Evolutionary conservation across 2,113 vertebrate species (phyloP).

Genomic region (Sylvietta virens): DNA sequence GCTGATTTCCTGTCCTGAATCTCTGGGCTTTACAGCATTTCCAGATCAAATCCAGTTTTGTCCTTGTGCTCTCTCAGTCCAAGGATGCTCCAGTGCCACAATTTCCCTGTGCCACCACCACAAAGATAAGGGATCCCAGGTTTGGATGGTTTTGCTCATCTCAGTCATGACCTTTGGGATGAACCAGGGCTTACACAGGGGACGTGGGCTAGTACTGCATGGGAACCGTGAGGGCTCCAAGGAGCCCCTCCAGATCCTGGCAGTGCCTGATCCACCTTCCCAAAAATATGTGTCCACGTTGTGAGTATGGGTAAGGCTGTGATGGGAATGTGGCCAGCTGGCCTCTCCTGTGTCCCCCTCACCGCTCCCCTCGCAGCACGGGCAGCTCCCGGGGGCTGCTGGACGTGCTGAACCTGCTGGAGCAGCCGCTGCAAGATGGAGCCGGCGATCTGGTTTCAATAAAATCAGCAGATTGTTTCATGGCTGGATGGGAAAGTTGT

Average conservation of each 20-base stretch:
- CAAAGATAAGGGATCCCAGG: not conserved
- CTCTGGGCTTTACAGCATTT: not conserved
- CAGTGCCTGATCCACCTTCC: not conserved
- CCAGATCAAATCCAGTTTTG: not conserved
- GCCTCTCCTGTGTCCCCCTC: not conserved
- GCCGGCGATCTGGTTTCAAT: conserved; percentile 47
- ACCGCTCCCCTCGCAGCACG: not conserved
- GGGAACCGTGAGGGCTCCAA: not conserved
- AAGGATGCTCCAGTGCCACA: accelerated
- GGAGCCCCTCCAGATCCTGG: not conserved
- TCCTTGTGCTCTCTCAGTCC: not conserved
- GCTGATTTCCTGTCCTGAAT: not conserved
- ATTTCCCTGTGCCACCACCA: not conserved
- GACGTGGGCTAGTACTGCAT: accelerated
- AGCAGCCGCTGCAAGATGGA: not conserved
- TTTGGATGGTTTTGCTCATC: not conserved
- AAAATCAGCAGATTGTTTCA: conserved; percentile 61
- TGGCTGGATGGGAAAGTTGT: conserved; percentile 55
- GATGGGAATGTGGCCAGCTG: not conserved
- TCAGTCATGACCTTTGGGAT: accelerated
- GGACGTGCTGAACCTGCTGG: conserved; percentile 18
- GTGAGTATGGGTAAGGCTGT: not conserved
- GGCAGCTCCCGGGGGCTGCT: not conserved
- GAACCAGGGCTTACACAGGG: not conserved
- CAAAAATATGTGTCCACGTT: not conserved